phyloP scores from a whole-genome alignment of 1,140 invertebrate genomes.

The Drosophila kanapiae region DNA sequence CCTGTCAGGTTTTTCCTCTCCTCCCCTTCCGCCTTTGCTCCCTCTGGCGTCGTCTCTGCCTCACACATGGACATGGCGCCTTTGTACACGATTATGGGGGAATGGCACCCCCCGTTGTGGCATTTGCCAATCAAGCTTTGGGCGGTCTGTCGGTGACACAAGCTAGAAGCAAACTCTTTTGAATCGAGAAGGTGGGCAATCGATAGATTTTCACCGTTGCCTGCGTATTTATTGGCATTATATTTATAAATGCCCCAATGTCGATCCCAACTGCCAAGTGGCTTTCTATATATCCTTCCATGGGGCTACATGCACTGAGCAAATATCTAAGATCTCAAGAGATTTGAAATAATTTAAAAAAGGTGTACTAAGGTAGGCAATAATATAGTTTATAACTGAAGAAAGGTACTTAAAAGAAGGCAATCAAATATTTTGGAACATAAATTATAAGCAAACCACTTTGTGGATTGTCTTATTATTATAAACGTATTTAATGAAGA shows the following conservation, averaged over 20 bases:
- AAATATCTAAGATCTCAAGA: background rate
- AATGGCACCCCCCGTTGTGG: slow-evolving; percentile 36
- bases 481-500: background rate
- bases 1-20: slow-evolving; percentile 61
- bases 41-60: slow-evolving; percentile 27
- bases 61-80: slow-evolving; percentile 10
- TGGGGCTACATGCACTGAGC: slow-evolving; percentile 7
- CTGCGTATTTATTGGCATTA: slow-evolving; percentile 71
- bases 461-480: background rate
- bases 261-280: slow-evolving; percentile 50
- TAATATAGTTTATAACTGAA: too few relatives aligned
- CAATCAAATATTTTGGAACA: too few relatives aligned
- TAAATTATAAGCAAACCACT: background rate
- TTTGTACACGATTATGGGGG: background rate
- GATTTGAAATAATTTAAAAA: background rate
- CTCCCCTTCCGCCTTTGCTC: slow-evolving; percentile 10
- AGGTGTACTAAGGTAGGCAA: background rate
- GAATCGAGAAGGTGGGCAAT: slow-evolving; percentile 47
- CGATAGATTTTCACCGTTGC: slow-evolving; percentile 63
- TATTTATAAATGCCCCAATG: slow-evolving; percentile 57
- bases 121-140: slow-evolving; percentile 70
- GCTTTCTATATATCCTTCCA: slow-evolving; percentile 30
- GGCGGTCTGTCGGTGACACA: slow-evolving; percentile 52
- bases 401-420: too few relatives aligned
- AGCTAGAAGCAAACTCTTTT: slow-evolving; percentile 47